phyloP scores from a whole-genome alignment of 2,888 invertebrate genomes.

The Polydrusus cervinus region DNA sequence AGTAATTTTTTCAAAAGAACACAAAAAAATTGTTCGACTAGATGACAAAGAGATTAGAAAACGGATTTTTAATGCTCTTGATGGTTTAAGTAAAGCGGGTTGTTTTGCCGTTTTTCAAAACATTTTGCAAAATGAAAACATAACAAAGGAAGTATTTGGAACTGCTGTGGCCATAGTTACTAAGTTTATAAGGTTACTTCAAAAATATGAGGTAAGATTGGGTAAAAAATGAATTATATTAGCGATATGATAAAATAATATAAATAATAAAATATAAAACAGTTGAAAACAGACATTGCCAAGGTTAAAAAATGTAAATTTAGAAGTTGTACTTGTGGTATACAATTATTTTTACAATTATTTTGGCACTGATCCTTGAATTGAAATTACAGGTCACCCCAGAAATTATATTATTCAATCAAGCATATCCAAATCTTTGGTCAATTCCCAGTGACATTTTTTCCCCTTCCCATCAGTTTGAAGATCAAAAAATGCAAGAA shows the following conservation, averaged over 20 bases:
- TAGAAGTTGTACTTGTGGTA: too few relatives aligned
- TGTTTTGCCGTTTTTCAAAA: conserved; percentile 82
- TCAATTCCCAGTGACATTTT: conserved; percentile 40
- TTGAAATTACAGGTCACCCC: conserved; percentile 46
- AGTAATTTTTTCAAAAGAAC: conserved; percentile 86
- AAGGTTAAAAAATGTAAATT: neutral
- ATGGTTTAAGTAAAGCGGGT: conserved; percentile 79
- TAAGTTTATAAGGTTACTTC: conserved; percentile 74
- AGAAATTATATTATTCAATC: conserved; percentile 52
- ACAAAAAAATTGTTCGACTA: conserved; percentile 84
- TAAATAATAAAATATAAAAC: too few relatives aligned
- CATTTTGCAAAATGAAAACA: conserved; percentile 77
- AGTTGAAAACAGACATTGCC: neutral
- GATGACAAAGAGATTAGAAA: conserved; percentile 80
- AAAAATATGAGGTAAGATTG: conserved; percentile 74
- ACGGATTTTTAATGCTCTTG: conserved; percentile 78
- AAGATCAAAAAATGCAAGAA: conserved; percentile 47
- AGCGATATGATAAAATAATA: too few relatives aligned
- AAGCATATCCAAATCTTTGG: conserved; percentile 52
- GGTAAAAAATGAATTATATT: too few relatives aligned
- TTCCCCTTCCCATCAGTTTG: conserved; percentile 39
- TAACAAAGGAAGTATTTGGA: conserved; percentile 82
- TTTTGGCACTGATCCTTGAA: too few relatives aligned
- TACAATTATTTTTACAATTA: too few relatives aligned
- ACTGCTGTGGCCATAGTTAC: conserved; percentile 75